Evolutionary conservation across 2,888 invertebrate species (phyloP).

Genomic region (Dusona sp.): DNA sequence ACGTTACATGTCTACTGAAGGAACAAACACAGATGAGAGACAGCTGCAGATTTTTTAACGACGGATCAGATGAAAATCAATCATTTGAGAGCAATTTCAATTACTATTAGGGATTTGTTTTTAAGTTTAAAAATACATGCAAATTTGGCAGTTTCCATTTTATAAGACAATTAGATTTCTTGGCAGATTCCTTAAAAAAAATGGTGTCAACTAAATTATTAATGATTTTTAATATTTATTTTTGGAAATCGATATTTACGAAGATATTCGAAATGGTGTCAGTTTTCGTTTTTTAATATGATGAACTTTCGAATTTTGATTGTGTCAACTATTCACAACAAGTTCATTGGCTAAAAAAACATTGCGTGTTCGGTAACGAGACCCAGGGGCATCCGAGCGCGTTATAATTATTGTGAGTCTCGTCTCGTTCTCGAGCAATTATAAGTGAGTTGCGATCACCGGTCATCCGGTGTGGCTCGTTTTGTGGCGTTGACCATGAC

Average conservation of each 20-base stretch:
- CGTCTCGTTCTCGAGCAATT: slow-evolving; percentile 59
- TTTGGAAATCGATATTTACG: neutral
- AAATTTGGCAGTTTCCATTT: too few species aligned
- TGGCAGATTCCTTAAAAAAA: too few species aligned
- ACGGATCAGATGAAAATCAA: too few species aligned
- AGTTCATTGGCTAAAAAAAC: slow-evolving; percentile 1
- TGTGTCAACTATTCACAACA: neutral
- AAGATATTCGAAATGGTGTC: neutral
- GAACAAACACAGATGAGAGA: too few species aligned
- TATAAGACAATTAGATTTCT: too few species aligned
- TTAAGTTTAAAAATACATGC: too few species aligned
- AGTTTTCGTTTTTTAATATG: neutral
- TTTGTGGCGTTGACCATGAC: slow-evolving; percentile 62
- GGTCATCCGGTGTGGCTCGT: slow-evolving; percentile 53
- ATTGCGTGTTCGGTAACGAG: slow-evolving; percentile 15
- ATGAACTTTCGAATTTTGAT: neutral
- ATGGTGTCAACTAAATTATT: neutral
- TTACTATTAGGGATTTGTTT: too few species aligned
- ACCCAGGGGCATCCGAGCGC: slow-evolving; percentile 32
- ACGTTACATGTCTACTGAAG: too few species aligned
- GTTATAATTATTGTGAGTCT: slow-evolving; percentile 62
- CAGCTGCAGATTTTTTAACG: too few species aligned
- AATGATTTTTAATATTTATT: neutral
- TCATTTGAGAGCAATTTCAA: too few species aligned
- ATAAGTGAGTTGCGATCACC: slow-evolving; percentile 54